Base-by-base conservation (phyloP, 2,113 vertebrate species). In the Hyaena hyaena region DNA sequence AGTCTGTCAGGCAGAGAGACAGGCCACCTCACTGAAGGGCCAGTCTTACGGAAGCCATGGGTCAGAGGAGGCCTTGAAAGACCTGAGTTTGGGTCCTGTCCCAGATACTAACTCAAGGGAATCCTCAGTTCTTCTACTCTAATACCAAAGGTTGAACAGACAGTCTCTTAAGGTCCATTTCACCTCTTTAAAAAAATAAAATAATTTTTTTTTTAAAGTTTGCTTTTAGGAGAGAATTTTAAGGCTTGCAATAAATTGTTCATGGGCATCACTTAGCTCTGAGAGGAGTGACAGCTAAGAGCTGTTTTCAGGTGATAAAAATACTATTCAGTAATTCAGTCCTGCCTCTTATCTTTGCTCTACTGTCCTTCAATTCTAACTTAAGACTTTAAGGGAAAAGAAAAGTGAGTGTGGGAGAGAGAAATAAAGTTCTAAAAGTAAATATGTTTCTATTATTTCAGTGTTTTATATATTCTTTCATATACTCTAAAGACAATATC, bases 121-220 rank as follows among this genome's bases (percentile, higher is more conserved):
- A 31, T 53, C 12, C 31, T 81, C 12, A 73, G n/a, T 26, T 76
- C 33, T 87, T 89, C 23, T 58, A 10, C 73, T 84, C 0, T 45
- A 10, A n/a, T 53, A 53, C 61, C 28, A 53, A 39, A 4, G 5
- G 16, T n/a, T 66, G 39, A 82, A 39, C 58, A 90, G 61, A 74
- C 3, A 35, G 1, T 53, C 28, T 71, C 16, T 93, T 80, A 82
- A 7, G 26, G 35, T 65, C 68, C 2, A 11, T 79, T 88, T 90
- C 2, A 69, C 73, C 83, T 92, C n/a, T 83, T 81, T 23, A 15
- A 48, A 35, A 39, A 61, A 74, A 86, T 79, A 43, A 73, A 86
- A 84, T 43, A 39, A 93, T 90, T 74, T 89, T 73, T 96, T 96
- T 79, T 73, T 85, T 68, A 14, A 95, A 83, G 11, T 97, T 68